Conservation (phyloP, 2,888 invertebrate species). For the Microctonus brassicae region DNA sequence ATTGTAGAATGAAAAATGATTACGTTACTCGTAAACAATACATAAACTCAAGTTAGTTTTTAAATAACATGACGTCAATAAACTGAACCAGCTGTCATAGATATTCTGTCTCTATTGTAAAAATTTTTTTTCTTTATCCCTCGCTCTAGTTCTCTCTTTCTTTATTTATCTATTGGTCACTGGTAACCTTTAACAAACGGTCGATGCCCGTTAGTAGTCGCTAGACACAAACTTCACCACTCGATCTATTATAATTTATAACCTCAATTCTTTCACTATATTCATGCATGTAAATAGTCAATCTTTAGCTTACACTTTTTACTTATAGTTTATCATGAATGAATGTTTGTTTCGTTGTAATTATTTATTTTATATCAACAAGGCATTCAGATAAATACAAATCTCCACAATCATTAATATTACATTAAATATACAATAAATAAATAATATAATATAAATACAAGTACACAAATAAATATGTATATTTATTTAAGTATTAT, state of each 20-base stretch:
- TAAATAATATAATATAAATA: no score
- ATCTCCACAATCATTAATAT: no score
- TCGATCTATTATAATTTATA: conserved; percentile 21
- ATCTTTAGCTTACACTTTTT: background rate
- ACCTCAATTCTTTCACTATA: conserved; percentile 6
- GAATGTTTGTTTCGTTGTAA: background rate
- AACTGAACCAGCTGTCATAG: conserved; percentile 47
- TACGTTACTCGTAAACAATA: conserved; percentile 25
- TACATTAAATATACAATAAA: no score
- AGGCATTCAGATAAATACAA: no score
- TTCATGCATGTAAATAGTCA: background rate
- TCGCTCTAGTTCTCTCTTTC: conserved; percentile 41
- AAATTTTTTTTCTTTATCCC: no score
- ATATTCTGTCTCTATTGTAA: no score
- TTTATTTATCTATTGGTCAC: conserved; percentile 48
- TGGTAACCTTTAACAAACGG: conserved; percentile 57
- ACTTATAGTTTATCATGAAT: no score
- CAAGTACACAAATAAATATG: no score
- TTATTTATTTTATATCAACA: background rate
- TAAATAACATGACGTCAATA: conserved; percentile 34
- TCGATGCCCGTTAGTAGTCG: conserved; percentile 57
- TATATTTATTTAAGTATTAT: no score
- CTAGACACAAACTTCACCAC: conserved; percentile 30
- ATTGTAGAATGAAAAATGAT: conserved; percentile 17
- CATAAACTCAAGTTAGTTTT: conserved; percentile 33